Evolutionary conservation across 2,797 vertebrate species (phyloP), one percentile per base, ranked within the genome.

Genomic region (Chaenodraco wilsoni): DNA sequence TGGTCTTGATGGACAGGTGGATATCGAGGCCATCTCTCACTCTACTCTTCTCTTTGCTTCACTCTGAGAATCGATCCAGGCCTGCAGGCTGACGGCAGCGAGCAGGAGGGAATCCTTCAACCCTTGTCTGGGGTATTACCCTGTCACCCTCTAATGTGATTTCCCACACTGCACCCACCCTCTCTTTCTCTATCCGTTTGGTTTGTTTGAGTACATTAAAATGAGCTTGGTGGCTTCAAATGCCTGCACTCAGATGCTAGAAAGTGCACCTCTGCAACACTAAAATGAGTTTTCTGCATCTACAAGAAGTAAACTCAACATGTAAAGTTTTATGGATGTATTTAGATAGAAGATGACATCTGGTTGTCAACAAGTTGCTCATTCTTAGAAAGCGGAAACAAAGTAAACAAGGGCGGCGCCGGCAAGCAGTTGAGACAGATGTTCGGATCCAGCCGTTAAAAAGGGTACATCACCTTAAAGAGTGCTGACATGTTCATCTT

Each of bases 1-100:
- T 85, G 43, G 79, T 84, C 82, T 86, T 80, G 84, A 90, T 79
- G 72, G 82, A 84, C 61, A 66, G 79, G 69, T 55, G 45, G 74
- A 79, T 82, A 69, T 72, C 71, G 51, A 73, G 72, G 55, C 46
- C 0, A 62, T 60, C 62, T 72, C 69, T 80, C 69, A 48, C 65
- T 72, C 70, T 74, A 69, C 40, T 48, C 62, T 49, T 60, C 65
- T 64, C 40, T 78, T 60, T 57, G 69, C 84, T 77, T 63, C 37
- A 3, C 72, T 73, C 74, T 45, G 63, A 65, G 51, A 80, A 91
- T 89, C 57, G 75, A 89, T 86, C 65, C 51, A 45, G 56, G 52
- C 65, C 71, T 65, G 66, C 74, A 65, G 63, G 65, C 55, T 55
- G 82, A 73, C 61, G 78, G 72, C 70, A 40, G 75, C 21, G 5